Percentiles rank a stretch among this genome's conserved stretches.
Conservation (phyloP, 2,113 vertebrate genomes). For the Cavia aperea region DNA sequence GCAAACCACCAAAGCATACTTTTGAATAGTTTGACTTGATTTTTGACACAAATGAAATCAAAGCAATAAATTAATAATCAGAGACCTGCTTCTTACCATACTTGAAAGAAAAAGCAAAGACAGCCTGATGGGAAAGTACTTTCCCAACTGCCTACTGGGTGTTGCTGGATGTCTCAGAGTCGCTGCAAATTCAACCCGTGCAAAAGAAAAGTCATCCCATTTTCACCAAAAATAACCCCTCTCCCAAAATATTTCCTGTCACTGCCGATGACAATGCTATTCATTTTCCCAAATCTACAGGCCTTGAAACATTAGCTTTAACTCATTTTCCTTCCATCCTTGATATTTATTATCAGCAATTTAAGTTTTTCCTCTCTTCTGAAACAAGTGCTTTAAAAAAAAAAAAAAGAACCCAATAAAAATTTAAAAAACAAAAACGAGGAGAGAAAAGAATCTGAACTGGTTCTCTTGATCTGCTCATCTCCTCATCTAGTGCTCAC, state of each 20-base stretch:
- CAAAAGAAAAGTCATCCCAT: slow-evolving; percentile 9
- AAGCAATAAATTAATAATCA: background rate
- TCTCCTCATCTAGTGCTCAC: background rate
- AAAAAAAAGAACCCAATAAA: background rate
- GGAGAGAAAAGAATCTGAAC: background rate
- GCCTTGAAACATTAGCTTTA: background rate
- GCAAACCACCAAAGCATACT: background rate
- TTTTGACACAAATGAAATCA: slow-evolving; percentile 8
- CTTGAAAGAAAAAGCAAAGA: slow-evolving; percentile 37
- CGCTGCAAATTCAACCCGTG: background rate
- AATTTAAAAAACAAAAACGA: background rate
- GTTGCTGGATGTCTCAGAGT: background rate
- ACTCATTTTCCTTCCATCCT: background rate
- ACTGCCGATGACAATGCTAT: background rate
- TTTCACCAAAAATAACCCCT: slow-evolving; percentile 9
- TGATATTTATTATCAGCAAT: background rate
- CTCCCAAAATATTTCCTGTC: background rate
- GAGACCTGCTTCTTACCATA: background rate
- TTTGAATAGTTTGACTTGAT: background rate
- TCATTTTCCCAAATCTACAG: background rate
- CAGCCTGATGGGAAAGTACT: background rate
- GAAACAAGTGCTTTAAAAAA: background rate
- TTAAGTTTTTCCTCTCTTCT: background rate
- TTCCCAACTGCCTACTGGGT: background rate
- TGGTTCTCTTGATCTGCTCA: background rate